A percentile compares a stretch with the other conserved stretches of the same genome.
Evolutionary conservation across 2,113 vertebrate species (phyloP).

Genomic region (Hemicordylus capensis): DNA sequence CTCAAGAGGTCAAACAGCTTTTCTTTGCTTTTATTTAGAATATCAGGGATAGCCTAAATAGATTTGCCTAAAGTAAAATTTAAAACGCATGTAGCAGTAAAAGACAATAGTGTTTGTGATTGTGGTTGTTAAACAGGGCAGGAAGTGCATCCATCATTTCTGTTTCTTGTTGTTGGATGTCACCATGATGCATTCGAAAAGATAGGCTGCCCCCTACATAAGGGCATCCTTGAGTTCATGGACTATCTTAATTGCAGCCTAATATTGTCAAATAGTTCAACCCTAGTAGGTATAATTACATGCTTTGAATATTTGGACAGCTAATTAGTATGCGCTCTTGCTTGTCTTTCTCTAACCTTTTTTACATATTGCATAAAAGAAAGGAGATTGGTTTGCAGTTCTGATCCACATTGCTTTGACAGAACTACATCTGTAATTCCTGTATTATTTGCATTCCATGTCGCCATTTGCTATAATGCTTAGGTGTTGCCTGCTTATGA

Average conservation of each 20-base stretch:
- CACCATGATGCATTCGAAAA: background rate
- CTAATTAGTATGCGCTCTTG: background rate
- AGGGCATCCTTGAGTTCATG: background rate
- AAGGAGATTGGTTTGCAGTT: no score
- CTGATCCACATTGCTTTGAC: no score
- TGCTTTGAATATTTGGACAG: background rate
- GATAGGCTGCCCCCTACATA: background rate
- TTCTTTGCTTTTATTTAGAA: background rate
- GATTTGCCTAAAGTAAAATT: background rate
- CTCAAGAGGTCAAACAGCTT: background rate
- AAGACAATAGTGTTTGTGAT: background rate
- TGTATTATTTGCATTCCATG: background rate
- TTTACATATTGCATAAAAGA: no score
- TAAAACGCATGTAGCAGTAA: background rate
- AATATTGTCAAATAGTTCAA: no score
- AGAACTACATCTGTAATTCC: background rate
- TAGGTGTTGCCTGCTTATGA: background rate
- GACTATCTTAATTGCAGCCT: no score
- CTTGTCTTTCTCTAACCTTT: no score
- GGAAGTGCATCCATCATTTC: background rate
- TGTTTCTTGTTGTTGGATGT: background rate
- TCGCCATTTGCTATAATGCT: background rate
- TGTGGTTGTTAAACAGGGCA: background rate
- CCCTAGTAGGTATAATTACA: background rate
- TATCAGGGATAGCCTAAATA: background rate